A percentile compares a stretch with the other conserved stretches of the same genome.
These are phyloP conservation scores for Fissipunctia ypsillon DNA, from an alignment of 2,888 invertebrate species.

Conservation along the genomic window DNA sequence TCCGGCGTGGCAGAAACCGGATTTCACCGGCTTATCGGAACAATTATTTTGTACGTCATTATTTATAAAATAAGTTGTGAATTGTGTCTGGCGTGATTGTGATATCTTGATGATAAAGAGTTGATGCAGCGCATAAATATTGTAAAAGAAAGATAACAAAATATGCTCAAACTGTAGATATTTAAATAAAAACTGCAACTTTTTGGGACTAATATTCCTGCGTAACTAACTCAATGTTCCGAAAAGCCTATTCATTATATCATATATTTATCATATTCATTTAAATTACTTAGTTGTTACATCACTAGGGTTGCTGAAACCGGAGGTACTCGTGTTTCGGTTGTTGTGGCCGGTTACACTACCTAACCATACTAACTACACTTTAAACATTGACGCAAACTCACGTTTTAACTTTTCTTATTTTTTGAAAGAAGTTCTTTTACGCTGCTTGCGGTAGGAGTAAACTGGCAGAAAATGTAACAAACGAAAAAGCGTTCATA, in stretches of 20 bases:
- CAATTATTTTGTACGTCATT: slow-evolving; percentile 45
- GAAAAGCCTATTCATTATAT: slow-evolving; percentile 2
- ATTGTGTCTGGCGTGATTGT: slow-evolving; percentile 17
- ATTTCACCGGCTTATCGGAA: slow-evolving; percentile 49
- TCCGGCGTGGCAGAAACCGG: slow-evolving; percentile 49
- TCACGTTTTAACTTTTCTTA: slow-evolving; percentile 6
- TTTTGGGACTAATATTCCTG: background rate
- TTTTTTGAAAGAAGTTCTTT: no score
- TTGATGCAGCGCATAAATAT: slow-evolving; percentile 2
- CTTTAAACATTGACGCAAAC: slow-evolving; percentile 5
- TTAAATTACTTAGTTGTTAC: slow-evolving; percentile 4
- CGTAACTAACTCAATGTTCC: background rate
- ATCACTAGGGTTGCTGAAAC: slow-evolving; percentile 23
- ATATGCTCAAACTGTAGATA: background rate
- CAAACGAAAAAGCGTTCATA: no score
- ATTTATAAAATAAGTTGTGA: slow-evolving; percentile 48
- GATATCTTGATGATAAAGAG: slow-evolving; percentile 26
- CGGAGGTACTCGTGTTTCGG: background rate
- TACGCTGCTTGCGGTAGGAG: no score
- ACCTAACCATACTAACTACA: slow-evolving; percentile 9
- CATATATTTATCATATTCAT: no score
- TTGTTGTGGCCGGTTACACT: background rate
- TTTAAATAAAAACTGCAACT: background rate
- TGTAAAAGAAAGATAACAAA: slow-evolving; percentile 7
- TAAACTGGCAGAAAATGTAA: no score